A percentile compares a stretch with the other conserved stretches of the same genome.
Evolutionary conservation across 2,888 invertebrate genomes (phyloP).

Genomic region (Anthoptus insignis): DNA sequence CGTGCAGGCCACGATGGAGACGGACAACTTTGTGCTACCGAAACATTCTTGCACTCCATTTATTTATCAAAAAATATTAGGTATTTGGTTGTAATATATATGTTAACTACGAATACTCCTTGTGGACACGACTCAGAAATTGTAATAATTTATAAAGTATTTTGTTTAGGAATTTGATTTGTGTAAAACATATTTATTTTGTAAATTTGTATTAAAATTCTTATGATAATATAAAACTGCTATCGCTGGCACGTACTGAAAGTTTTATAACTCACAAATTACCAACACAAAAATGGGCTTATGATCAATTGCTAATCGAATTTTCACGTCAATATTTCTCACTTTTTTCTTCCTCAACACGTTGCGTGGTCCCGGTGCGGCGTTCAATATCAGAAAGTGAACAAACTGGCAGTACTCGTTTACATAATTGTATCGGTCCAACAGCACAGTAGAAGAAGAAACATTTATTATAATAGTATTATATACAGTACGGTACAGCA

Average conservation of each 20-base stretch:
- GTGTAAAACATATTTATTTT: conserved; percentile 35
- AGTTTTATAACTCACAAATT: conserved; percentile 33
- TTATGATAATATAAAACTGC: conserved; percentile 27
- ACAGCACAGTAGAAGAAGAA: too few species aligned
- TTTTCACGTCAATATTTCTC: conserved; percentile 4
- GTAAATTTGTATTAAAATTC: conserved; percentile 34
- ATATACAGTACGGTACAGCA: too few species aligned
- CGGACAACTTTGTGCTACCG: background rate
- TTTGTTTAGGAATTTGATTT: conserved; percentile 23
- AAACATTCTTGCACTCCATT: background rate
- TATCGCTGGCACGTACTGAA: conserved; percentile 28
- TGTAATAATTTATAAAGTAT: conserved; percentile 23
- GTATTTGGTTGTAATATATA: conserved; percentile 27
- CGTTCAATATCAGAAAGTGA: too few species aligned
- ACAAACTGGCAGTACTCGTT: too few species aligned
- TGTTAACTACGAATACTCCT: conserved; percentile 21
- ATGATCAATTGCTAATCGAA: conserved; percentile 30
- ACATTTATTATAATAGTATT: too few species aligned
- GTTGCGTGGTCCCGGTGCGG: too few species aligned
- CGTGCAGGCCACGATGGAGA: background rate
- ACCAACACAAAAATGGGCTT: conserved; percentile 30
- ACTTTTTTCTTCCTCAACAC: background rate
- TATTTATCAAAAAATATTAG: conserved; percentile 7
- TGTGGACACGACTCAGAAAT: conserved; percentile 19
- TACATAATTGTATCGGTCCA: too few species aligned